Base-by-base conservation (phyloP, 2,797 vertebrate species). In the Muraenolepis orangiensis region DNA sequence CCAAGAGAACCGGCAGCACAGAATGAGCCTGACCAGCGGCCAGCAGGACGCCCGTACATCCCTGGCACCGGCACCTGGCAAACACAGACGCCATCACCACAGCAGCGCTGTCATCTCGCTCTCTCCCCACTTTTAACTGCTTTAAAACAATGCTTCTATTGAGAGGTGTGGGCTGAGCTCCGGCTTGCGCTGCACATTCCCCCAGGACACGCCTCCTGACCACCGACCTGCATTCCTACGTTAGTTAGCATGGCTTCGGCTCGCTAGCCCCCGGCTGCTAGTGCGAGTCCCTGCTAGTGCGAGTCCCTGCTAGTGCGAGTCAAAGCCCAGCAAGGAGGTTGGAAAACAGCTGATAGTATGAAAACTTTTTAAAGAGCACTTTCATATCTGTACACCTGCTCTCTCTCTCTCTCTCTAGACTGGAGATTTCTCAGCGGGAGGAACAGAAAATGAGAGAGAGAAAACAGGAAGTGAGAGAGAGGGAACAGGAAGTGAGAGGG, bases 141-240 rank as follows among this genome's bases (percentile, higher is more conserved):
- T 88, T 88, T 78, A 91, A n/a, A 87, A 93, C 91, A 92, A 92
- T 88, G 89, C 73, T 75, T 85, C 87, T 87, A 90, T 91, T 91
- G 84, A 90, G 83, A 82, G 80, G 76, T 26, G 14, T 68, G 68
- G 76, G 85, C 87, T 88, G 81, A 88, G 81, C 84, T 90, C 89
- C 84, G 86, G 90, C 84, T 84, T 80, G 84, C 84, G 81, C 78
- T 74, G 81, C 86, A 88, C 87, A 86, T 91, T 86, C 82, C 83
- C 80, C 90, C 79, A 86, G 81, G 72, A 77, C 66, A 77, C 80
- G 81, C 74, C 85, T 82, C 67, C n/a, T n/a, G n/a, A n/a, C n/a
- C n/a, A n/a, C n/a, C n/a, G n/a, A n/a, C n/a, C n/a, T n/a, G n/a
- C n/a, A n/a, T n/a, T n/a, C n/a, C n/a, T n/a, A n/a, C n/a, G n/a